Percentiles rank a stretch among this genome's conserved stretches.
Evolutionary conservation across 2,888 invertebrate genomes (phyloP).

Genomic region (Atherix ibis): DNA sequence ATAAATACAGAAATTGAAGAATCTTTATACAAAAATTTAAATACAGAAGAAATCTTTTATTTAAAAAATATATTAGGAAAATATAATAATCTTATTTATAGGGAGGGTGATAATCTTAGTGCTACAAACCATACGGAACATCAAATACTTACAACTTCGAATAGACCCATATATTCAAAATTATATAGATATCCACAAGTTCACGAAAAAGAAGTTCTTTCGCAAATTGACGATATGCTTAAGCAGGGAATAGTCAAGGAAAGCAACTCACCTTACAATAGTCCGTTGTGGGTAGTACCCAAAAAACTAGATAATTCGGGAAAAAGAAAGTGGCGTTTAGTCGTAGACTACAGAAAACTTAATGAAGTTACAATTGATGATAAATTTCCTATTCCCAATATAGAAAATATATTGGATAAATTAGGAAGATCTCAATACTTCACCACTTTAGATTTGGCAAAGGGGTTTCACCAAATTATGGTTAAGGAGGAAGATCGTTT

Average conservation of each 20-base stretch:
- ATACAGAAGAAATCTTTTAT: background rate
- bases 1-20: no score
- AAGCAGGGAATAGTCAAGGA: conserved; percentile 11
- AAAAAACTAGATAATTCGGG: conserved; percentile 2
- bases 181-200: conserved; percentile 13
- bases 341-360: conserved; percentile 7
- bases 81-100: conserved; percentile 10
- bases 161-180: conserved; percentile 12
- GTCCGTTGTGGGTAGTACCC: conserved; percentile 1
- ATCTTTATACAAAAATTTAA: no score
- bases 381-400: conserved; percentile 12
- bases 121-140: conserved; percentile 14
- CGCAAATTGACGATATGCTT: conserved; percentile 13
- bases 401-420: conserved; percentile 15
- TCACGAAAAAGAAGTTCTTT: conserved; percentile 2
- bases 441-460: background rate
- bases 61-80: conserved; percentile 1
- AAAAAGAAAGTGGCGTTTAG: conserved; percentile 15
- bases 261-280: background rate
- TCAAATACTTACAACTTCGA: conserved; percentile 12
- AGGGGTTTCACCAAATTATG: conserved; percentile 13
- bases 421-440: conserved; percentile 5
- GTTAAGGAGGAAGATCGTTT: conserved; percentile 12
- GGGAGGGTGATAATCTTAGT: conserved; percentile 9
- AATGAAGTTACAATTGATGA: conserved; percentile 11